Conservation (phyloP, 1,140 invertebrate genomes). For the Popillia japonica region DNA sequence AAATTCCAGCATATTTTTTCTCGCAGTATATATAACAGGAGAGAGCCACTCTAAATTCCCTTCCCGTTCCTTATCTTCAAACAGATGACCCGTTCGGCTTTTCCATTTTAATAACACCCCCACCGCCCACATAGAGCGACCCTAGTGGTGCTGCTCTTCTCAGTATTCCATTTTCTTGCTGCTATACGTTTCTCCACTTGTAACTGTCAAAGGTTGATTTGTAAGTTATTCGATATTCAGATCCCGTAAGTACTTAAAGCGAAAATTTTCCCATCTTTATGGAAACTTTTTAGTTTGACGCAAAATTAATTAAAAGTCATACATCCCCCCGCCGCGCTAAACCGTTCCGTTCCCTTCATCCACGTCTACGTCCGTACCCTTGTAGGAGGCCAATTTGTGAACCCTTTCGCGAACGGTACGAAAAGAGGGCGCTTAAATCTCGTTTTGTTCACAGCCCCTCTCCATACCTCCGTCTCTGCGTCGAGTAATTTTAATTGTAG, state of each 20-base stretch:
- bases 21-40: too few relatives aligned
- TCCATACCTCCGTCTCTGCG: background rate
- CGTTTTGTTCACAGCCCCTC: background rate
- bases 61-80: background rate
- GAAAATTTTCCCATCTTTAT: constrained; percentile 36
- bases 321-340: background rate
- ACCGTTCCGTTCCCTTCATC: background rate
- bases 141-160: background rate
- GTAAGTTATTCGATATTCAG: constrained; percentile 36
- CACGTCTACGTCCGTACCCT: too few relatives aligned
- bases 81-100: constrained; percentile 26
- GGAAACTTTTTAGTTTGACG: constrained; percentile 24
- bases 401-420: too few relatives aligned
- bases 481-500: constrained; percentile 27
- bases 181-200: background rate
- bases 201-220: constrained; percentile 38
- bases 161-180: background rate
- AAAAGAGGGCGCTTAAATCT: too few relatives aligned
- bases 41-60: background rate
- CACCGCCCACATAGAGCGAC: background rate
- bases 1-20: background rate
- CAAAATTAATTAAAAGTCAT: constrained; percentile 39
- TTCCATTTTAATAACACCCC: background rate
- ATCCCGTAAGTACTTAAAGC: constrained; percentile 25
- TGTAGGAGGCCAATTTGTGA: too few relatives aligned